These are phyloP conservation scores for Tylochromis polylepis DNA, from an alignment of 2,113 vertebrate genomes.

Conservation along the genomic window DNA sequence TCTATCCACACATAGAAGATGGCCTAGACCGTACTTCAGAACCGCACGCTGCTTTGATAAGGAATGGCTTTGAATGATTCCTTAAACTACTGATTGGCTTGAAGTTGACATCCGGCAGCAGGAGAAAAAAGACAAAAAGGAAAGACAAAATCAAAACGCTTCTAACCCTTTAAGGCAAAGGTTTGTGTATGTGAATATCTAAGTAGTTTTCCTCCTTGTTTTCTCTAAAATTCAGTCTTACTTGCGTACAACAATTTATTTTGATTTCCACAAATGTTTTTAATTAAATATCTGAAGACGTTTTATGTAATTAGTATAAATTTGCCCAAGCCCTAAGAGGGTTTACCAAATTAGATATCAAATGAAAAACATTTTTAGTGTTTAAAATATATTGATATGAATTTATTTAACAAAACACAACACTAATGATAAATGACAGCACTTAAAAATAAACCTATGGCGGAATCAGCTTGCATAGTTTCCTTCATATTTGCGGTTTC, in stretches of 20 bases:
- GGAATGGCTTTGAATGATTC: conserved; percentile 63
- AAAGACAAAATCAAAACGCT: conserved; percentile 29
- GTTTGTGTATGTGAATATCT: background rate
- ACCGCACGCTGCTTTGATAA: conserved; percentile 60
- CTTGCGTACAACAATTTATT: background rate
- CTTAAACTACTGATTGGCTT: conserved; percentile 62
- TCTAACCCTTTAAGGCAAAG: conserved; percentile 40
- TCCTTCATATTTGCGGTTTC: conserved; percentile 62
- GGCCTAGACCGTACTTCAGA: conserved; percentile 31
- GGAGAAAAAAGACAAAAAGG: conserved; percentile 10
- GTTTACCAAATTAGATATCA: background rate
- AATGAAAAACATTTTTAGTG: background rate
- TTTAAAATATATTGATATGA: background rate
- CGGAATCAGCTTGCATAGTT: conserved; percentile 46
- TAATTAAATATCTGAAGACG: background rate
- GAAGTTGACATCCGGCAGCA: conserved; percentile 35
- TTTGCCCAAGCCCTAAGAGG: background rate
- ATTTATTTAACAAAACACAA: background rate
- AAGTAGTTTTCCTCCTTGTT: background rate
- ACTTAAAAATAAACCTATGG: conserved; percentile 33
- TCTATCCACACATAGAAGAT: conserved; percentile 42
- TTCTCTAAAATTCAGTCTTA: background rate
- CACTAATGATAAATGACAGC: conserved; percentile 8
- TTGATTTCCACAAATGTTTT: background rate
- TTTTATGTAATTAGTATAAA: background rate